Conservation (phyloP, 2,797 vertebrate genomes). For the Erethizon dorsatum region DNA sequence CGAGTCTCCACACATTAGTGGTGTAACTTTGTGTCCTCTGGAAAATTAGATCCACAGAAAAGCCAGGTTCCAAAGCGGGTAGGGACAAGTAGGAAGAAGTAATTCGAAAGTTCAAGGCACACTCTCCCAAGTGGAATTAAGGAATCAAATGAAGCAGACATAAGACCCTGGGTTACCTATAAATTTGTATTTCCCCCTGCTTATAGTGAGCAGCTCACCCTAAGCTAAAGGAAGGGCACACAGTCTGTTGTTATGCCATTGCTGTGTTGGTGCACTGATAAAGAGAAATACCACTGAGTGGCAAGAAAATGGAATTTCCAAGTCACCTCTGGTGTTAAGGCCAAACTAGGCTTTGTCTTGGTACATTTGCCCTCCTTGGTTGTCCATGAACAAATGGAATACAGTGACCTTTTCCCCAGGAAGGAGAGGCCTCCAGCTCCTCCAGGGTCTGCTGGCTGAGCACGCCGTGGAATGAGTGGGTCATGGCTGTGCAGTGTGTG, state of each 20-base stretch:
- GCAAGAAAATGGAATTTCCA: background rate
- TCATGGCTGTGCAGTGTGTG: fast-evolving
- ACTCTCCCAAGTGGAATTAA: background rate
- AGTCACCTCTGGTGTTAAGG: background rate
- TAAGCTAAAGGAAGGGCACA: background rate
- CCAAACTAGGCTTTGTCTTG: background rate
- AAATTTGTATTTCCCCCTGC: background rate
- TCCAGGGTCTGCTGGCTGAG: fast-evolving
- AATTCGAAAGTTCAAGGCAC: background rate
- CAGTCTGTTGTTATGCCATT: background rate
- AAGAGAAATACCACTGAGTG: background rate
- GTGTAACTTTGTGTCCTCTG: background rate
- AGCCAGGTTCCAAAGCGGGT: background rate
- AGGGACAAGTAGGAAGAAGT: background rate
- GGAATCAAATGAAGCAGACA: background rate
- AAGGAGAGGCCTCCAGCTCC: too few species aligned
- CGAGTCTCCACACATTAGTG: background rate
- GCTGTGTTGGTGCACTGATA: background rate
- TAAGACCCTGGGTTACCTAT: background rate
- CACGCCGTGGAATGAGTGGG: fast-evolving
- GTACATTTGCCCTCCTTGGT: background rate
- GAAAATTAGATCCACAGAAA: background rate
- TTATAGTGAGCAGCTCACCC: background rate
- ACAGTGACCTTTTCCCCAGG: background rate
- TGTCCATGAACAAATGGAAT: background rate